Evolutionary conservation across 2,113 vertebrate species (phyloP).

Genomic region (Trogon melanurus): DNA sequence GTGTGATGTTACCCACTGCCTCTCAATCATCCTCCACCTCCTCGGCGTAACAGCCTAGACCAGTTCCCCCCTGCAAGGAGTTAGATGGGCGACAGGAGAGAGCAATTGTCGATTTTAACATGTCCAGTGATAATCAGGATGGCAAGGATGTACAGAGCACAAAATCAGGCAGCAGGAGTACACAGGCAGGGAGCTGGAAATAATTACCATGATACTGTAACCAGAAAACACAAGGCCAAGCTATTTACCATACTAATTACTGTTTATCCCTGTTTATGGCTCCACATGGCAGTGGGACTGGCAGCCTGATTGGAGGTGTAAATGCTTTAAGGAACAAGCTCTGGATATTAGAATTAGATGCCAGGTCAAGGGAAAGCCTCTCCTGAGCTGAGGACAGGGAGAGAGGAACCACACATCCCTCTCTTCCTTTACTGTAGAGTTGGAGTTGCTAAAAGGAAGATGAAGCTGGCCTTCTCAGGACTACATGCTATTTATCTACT

Average conservation of each 20-base stretch:
- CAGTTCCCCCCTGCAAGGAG: background rate
- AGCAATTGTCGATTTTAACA: conserved; percentile 6
- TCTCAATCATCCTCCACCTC: background rate
- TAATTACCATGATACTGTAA: conserved; percentile 67
- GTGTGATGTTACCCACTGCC: rapidly evolving
- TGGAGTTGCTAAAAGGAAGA: background rate
- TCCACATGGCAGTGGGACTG: conserved; percentile 46
- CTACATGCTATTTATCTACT: background rate
- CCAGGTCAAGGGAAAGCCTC: background rate
- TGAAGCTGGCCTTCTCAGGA: background rate
- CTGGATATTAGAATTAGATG: background rate
- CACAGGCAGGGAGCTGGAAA: conserved; percentile 51
- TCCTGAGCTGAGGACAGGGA: background rate
- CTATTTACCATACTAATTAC: conserved; percentile 69
- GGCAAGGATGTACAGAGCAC: conserved; percentile 28
- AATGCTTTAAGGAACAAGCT: conserved; percentile 43
- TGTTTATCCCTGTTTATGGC: conserved; percentile 70
- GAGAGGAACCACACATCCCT: rapidly evolving
- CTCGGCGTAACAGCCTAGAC: background rate
- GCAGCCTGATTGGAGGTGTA: conserved; percentile 4
- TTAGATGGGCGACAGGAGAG: background rate
- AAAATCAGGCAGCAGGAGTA: conserved; percentile 51
- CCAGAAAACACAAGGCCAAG: conserved; percentile 67
- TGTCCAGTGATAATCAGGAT: conserved; percentile 18
- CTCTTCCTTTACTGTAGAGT: background rate